These are phyloP conservation scores for Cheirogaleus medius DNA, from an alignment of 2,113 vertebrate species.

Conservation along the genomic window DNA sequence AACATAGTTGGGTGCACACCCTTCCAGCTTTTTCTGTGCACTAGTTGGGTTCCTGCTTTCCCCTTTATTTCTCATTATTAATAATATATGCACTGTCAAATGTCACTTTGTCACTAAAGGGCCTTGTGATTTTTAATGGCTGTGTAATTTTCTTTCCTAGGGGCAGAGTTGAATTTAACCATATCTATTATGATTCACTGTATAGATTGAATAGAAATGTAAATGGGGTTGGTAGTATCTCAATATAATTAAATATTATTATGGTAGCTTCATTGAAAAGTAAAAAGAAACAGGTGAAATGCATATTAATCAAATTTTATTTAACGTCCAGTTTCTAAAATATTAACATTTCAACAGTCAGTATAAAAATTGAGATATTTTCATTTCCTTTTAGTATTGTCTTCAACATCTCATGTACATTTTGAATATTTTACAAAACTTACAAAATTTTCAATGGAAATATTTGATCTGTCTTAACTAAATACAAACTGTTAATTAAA, in stretches of 20 bases:
- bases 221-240: not conserved
- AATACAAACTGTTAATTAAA: not conserved
- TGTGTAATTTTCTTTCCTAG: conserved; percentile 23
- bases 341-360: not conserved
- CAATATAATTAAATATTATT: too few species aligned
- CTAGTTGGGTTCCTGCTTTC: not conserved
- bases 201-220: not conserved
- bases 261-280: not conserved
- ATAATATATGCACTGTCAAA: not conserved
- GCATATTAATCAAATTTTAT: not conserved
- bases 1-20: conserved; percentile 24
- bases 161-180: not conserved
- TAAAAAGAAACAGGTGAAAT: not conserved
- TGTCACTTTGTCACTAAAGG: not conserved
- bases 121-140: not conserved
- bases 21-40: not conserved
- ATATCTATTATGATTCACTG: not conserved
- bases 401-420: not conserved
- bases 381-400: not conserved
- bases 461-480: not conserved
- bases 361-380: not conserved
- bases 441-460: not conserved
- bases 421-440: not conserved
- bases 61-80: not conserved
- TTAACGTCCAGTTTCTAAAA: not conserved